Evolutionary conservation across 1,140 invertebrate genomes (phyloP).

Genomic region (Calosoma granatense): DNA sequence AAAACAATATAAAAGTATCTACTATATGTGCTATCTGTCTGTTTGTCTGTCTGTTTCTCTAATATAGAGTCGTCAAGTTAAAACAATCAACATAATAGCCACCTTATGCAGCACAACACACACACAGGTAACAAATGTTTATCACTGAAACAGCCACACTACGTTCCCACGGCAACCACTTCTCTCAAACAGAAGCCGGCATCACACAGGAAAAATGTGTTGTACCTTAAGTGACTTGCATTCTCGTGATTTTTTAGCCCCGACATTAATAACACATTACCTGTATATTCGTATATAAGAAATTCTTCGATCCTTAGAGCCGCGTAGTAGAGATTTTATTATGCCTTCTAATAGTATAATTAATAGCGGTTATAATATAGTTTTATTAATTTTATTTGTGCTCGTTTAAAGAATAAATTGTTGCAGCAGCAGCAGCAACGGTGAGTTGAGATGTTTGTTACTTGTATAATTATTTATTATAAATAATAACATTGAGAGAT

Average conservation of each 20-base stretch:
- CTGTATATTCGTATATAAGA: background rate
- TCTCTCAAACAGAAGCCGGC: background rate
- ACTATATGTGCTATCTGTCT: background rate
- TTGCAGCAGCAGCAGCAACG: background rate
- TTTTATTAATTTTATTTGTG: background rate
- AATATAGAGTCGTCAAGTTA: background rate
- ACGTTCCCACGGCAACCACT: background rate
- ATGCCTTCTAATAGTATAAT: background rate
- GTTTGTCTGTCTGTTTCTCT: too few relatives aligned
- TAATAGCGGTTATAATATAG: background rate
- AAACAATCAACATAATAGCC: background rate
- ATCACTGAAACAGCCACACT: background rate
- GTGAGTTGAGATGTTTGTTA: too few relatives aligned
- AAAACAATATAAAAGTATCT: too few relatives aligned
- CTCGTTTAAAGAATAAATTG: background rate
- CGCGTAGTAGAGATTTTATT: background rate
- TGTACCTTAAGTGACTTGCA: background rate
- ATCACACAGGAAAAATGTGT: background rate
- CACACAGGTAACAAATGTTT: background rate
- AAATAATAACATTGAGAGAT: background rate
- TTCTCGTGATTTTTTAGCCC: background rate
- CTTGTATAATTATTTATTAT: background rate
- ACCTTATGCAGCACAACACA: too few relatives aligned
- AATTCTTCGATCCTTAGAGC: background rate
- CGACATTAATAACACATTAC: background rate